These are phyloP conservation scores for Poecilia gillii DNA, from an alignment of 2,797 vertebrate genomes.

Conservation along the genomic window DNA sequence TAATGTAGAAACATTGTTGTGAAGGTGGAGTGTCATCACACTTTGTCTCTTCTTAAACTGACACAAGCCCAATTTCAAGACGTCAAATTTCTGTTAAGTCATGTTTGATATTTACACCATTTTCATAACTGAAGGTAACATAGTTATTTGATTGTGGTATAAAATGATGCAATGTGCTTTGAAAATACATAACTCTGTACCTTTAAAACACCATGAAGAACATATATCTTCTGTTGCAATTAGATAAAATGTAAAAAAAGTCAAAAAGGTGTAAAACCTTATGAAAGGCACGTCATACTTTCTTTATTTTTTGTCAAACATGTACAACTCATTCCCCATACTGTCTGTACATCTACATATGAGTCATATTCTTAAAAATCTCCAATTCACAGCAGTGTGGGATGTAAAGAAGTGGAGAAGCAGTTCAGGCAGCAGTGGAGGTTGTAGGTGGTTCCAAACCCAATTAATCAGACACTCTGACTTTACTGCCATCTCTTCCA, in stretches of 20 bases:
- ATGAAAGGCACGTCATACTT: not conserved
- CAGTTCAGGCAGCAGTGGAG: slow-evolving; percentile 69
- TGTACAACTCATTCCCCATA: not conserved
- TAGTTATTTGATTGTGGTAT: too few species aligned
- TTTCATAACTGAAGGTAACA: too few species aligned
- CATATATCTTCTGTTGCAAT: not conserved
- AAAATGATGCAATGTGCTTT: too few species aligned
- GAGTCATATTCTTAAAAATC: slow-evolving; percentile 31
- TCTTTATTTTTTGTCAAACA: not conserved
- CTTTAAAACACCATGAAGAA: not conserved
- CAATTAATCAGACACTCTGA: slow-evolving; percentile 95
- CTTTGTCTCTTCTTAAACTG: too few species aligned
- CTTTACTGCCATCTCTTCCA: slow-evolving; percentile 91
- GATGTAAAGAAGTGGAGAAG: slow-evolving; percentile 26
- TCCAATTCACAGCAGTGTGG: slow-evolving; percentile 45
- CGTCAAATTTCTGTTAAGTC: too few species aligned
- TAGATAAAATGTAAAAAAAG: not conserved
- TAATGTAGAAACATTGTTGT: too few species aligned
- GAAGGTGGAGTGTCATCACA: too few species aligned
- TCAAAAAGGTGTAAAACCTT: not conserved
- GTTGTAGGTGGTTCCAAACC: slow-evolving; percentile 81
- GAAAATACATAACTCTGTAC: too few species aligned
- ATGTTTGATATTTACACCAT: too few species aligned
- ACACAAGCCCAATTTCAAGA: too few species aligned
- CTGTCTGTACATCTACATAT: not conserved